phyloP scores from a whole-genome alignment of 2,113 vertebrate species.

The Gulo gulo region DNA sequence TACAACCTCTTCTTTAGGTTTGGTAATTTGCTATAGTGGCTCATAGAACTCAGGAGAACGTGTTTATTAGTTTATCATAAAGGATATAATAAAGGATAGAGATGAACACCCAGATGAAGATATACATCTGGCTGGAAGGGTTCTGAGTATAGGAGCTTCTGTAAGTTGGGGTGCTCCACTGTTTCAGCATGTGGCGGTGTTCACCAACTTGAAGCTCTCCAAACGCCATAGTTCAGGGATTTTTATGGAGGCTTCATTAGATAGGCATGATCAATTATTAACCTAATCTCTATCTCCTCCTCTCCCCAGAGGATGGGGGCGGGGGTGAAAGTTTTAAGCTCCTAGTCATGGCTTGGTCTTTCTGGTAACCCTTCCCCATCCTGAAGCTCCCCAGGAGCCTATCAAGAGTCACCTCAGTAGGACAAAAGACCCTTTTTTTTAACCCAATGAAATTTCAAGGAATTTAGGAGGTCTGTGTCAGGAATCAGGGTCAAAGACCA shows the following conservation, averaged over 20 bases:
- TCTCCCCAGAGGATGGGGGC: not conserved
- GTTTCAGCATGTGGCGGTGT: not conserved
- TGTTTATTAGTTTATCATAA: not conserved
- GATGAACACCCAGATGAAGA: not conserved
- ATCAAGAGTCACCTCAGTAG: not conserved
- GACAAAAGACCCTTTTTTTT: not conserved
- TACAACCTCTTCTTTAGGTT: not conserved
- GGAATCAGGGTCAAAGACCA: not conserved
- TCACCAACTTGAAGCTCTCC: not conserved
- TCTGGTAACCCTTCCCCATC: not conserved
- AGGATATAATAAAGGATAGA: not conserved
- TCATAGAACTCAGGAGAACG: not conserved
- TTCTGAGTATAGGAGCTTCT: not conserved
- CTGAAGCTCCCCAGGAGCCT: not conserved
- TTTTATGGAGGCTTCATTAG: not conserved
- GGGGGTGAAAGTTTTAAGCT: not conserved
- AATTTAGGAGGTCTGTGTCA: not conserved
- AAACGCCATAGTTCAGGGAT: not conserved
- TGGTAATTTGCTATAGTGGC: no score
- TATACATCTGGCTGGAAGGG: not conserved
- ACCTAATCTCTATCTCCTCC: not conserved
- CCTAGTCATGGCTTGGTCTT: not conserved
- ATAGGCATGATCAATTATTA: not conserved
- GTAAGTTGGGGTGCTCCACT: not conserved
- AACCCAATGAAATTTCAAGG: not conserved